A percentile compares a stretch with the other conserved stretches of the same genome.
Conservation (phyloP, 2,113 vertebrate genomes). For the Miniopterus natalensis region DNA sequence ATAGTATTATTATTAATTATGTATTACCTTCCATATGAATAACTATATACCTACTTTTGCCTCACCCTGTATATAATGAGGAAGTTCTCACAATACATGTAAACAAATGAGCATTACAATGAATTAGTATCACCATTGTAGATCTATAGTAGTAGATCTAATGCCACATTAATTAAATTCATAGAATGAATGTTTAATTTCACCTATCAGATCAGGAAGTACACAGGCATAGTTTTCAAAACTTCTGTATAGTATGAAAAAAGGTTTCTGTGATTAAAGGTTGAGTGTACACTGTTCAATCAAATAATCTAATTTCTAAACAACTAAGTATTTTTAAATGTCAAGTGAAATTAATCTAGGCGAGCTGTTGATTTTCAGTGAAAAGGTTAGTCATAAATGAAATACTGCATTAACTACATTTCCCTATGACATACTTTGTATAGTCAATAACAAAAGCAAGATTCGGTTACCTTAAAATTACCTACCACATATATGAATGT, state of each 20-base stretch:
- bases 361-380: constrained; percentile 3
- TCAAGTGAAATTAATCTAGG: constrained; percentile 62
- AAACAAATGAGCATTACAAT: constrained; percentile 24
- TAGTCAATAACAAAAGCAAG: constrained; percentile 12
- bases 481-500: neutral
- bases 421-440: constrained; percentile 35
- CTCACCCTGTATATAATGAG: neutral
- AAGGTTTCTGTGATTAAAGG: constrained; percentile 58
- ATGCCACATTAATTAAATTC: constrained; percentile 39
- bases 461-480: constrained; percentile 56
- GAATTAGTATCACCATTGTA: neutral
- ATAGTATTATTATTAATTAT: no score
- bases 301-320: constrained; percentile 71
- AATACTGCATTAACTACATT: neutral
- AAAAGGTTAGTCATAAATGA: constrained; percentile 61
- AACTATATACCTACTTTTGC: no score
- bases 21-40: no score
- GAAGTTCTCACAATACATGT: neutral
- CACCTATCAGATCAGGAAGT: constrained; percentile 31
- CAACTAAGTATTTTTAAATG: constrained; percentile 69
- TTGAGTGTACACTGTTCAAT: constrained; percentile 27
- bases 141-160: neutral
- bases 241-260: constrained; percentile 49
- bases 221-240: constrained; percentile 51
- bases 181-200: constrained; percentile 23